A percentile compares a stretch with the other conserved stretches of the same genome.
Conservation (phyloP, 2,113 vertebrate genomes). For the Neodon shergylaensis region DNA sequence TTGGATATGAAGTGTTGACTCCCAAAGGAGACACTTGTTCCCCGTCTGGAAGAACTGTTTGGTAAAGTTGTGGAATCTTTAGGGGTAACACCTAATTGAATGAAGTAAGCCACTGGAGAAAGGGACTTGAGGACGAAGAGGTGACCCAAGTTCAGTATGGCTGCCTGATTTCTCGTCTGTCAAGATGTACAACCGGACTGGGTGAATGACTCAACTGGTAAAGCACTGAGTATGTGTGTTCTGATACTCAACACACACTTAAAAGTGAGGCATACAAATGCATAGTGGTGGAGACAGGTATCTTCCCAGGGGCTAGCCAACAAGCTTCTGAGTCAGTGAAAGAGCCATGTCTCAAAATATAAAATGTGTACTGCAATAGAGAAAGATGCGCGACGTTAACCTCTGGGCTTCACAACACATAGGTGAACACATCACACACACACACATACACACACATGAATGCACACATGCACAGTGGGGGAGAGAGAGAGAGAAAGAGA, state of each 20-base stretch:
- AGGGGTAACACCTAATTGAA: background rate
- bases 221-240: background rate
- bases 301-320: background rate
- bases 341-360: background rate
- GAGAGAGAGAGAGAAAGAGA: background rate
- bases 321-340: background rate
- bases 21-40: background rate
- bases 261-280: background rate
- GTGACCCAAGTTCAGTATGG: background rate
- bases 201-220: background rate
- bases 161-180: background rate
- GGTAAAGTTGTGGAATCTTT: background rate
- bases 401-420: background rate
- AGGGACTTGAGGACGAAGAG: background rate
- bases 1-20: background rate
- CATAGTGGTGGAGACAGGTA: background rate
- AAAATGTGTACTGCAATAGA: background rate
- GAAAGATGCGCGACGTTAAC: fast-evolving
- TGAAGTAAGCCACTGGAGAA: background rate
- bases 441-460: background rate
- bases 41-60: background rate
- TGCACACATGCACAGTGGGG: background rate
- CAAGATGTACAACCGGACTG: background rate
- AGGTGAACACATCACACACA: background rate
- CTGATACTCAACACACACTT: background rate